Conservation (phyloP, 2,888 invertebrate genomes). For the Neuroscelio doddi region DNA sequence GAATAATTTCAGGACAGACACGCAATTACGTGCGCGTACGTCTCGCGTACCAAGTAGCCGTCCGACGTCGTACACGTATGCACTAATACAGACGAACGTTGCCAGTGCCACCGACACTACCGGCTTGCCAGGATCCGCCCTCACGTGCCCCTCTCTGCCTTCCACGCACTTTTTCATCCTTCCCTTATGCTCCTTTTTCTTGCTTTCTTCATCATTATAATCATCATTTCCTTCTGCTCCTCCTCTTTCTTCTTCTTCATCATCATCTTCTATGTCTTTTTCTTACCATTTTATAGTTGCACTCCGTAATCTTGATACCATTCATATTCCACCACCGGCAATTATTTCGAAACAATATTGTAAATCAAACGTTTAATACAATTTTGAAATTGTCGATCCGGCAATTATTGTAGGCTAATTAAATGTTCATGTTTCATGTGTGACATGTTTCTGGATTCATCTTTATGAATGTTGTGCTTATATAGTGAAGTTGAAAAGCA, state of each 20-base stretch:
- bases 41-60: conserved; percentile 71
- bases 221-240: conserved; percentile 25
- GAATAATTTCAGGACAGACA: conserved; percentile 72
- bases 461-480: no score
- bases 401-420: background rate
- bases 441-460: no score
- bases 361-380: conserved; percentile 31
- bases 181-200: conserved; percentile 19
- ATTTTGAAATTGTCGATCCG: conserved; percentile 10
- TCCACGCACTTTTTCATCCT: conserved; percentile 17
- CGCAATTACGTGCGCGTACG: conserved; percentile 71
- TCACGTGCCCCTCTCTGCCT: conserved; percentile 20
- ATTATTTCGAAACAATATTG: conserved; percentile 60
- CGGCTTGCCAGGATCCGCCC: conserved; percentile 37
- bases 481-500: no score
- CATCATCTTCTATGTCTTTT: conserved; percentile 24
- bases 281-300: conserved; percentile 41
- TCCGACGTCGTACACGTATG: conserved; percentile 47
- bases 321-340: conserved; percentile 67
- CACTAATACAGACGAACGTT: conserved; percentile 28
- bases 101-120: conserved; percentile 51
- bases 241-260: conserved; percentile 18
- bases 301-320: conserved; percentile 64
- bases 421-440: no score
- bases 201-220: conserved; percentile 35